Evolutionary conservation across 2,888 invertebrate species (phyloP).

Genomic region (Heliconius ethilla): DNA sequence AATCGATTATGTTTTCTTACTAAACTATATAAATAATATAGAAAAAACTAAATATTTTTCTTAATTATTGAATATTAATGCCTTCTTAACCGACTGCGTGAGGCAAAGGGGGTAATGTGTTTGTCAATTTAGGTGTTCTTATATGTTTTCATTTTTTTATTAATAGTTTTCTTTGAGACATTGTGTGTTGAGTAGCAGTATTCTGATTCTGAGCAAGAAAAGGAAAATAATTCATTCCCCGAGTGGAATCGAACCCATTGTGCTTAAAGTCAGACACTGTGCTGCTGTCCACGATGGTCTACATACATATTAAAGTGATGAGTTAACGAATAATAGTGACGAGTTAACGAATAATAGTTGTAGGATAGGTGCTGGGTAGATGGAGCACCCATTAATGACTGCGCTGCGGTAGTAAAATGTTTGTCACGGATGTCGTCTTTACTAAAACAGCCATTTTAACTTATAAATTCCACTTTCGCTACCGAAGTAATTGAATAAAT

Average conservation of each 20-base stretch:
- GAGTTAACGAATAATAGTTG: constrained; percentile 68
- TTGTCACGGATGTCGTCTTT: constrained; percentile 15
- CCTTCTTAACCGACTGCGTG: not conserved
- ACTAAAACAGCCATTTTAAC: constrained; percentile 15
- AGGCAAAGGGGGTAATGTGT: no score
- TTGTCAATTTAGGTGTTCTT: not conserved
- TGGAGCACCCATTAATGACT: constrained; percentile 57
- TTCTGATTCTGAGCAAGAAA: no score
- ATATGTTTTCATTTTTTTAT: no score
- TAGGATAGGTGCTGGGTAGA: constrained; percentile 63
- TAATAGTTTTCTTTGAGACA: no score
- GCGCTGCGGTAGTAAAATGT: constrained; percentile 33
- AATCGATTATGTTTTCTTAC: not conserved
- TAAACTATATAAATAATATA: not conserved
- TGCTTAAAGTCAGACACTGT: no score
- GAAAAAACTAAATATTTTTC: not conserved
- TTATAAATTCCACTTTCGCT: not conserved
- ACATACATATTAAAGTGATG: not conserved
- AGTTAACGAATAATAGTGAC: constrained; percentile 56
- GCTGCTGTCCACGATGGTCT: no score
- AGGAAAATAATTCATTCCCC: no score
- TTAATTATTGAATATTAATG: not conserved
- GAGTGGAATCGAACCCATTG: no score
- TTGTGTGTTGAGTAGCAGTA: no score
- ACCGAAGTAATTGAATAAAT: no score